Base-by-base conservation (phyloP, 2,113 vertebrate genomes). In the Heterotis niloticus region DNA sequence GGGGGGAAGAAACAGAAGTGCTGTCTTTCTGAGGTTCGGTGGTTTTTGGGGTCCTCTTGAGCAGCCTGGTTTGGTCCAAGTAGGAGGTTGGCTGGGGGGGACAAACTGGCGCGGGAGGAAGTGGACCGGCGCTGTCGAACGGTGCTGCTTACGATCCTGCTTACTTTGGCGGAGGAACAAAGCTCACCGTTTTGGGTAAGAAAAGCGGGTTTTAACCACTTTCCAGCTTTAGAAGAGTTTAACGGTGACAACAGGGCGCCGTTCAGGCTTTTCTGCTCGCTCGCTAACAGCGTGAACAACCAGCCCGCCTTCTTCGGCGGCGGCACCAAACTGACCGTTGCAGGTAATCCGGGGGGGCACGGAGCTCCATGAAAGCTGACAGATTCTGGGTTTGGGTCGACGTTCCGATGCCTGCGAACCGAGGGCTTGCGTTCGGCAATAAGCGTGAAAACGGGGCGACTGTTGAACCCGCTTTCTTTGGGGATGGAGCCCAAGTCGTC, bases 101-200 rank as follows among this genome's bases (percentile, higher is more conserved):
- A 17, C n/a, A n/a, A n/a, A n/a, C n/a, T 51, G 13, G 17, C 34
- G 52, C 28, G 44, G 28, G 28, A 28, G 64, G 71, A 56, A 56
- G 90, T 91, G 88, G 85, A 26, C 79, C 85, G 51, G 51, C 56
- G 67, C 75, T 78, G 4, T 73, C 76, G 29, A 76, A 52, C 26
- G 44, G 17, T 87, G 91, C 91, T 87, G 74, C 77, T 62, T 85
- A 81, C 3, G 56, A 86, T 0, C 85, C 0, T 5, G 28, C 81
- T 0, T 26, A 3, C 75, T 94, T 93, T 0, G 91, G 90, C 11
- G 11, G 2, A 20, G 90, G 91, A 64, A 93, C 89, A 57, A 88
- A 83, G 62, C 84, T 93, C 57, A 87, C 85, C 0, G 86, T 92
- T n/a, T 44, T 68, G 60, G 73, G 79, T 80, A 76, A 80, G 79